Evolutionary conservation across 2,113 vertebrate species (phyloP).

Genomic region (Tylochromis polylepis): DNA sequence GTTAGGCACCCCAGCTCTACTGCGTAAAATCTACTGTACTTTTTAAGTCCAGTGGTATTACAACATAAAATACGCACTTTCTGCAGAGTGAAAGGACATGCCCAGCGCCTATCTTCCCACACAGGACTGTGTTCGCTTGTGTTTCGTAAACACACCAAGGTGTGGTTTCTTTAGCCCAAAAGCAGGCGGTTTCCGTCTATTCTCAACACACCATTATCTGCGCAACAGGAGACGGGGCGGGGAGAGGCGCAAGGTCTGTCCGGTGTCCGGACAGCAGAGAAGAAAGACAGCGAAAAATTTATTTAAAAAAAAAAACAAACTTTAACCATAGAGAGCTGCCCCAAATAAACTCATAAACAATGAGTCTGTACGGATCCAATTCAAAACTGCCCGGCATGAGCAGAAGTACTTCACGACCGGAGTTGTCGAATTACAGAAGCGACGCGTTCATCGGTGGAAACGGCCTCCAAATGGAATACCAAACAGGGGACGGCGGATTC

Average conservation of each 20-base stretch:
- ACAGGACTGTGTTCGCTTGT: neutral
- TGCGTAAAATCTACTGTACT: neutral
- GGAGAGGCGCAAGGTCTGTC: neutral
- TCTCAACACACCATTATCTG: slow-evolving; percentile 44
- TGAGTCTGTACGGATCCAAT: slow-evolving; percentile 61
- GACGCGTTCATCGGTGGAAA: slow-evolving; percentile 47
- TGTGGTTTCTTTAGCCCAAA: slow-evolving; percentile 62
- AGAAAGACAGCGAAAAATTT: neutral
- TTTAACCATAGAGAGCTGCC: neutral
- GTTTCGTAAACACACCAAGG: slow-evolving; percentile 58
- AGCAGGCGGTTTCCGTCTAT: slow-evolving; percentile 61
- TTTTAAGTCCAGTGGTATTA: neutral
- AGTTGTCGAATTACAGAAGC: slow-evolving; percentile 44
- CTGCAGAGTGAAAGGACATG: neutral
- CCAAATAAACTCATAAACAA: neutral
- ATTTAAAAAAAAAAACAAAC: too few relatives aligned
- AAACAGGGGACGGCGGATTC: neutral
- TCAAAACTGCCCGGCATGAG: slow-evolving; percentile 6
- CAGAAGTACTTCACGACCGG: slow-evolving; percentile 58
- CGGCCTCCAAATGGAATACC: slow-evolving; percentile 29
- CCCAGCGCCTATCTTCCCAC: neutral
- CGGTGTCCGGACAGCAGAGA: neutral
- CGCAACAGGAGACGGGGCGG: slow-evolving; percentile 54
- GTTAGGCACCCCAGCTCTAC: neutral
- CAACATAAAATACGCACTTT: neutral